Evolutionary conservation across 37 sponge, comb jelly and placozoan genomes (phyloP), one percentile per base, ranked within the genome.

Genomic region (Ephydatia muelleri): DNA sequence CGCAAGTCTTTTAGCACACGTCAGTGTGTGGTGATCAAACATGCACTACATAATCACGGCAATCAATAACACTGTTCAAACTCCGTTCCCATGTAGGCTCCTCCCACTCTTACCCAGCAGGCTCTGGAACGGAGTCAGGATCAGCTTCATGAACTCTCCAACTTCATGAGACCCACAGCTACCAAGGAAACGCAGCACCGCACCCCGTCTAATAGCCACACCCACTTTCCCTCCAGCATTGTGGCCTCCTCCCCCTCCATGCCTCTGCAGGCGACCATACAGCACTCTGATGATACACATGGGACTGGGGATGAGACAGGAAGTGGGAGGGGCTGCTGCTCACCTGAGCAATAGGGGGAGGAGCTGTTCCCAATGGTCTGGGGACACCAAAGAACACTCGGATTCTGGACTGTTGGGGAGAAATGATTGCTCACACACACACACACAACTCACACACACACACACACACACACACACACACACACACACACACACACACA

Each of bases 261-360:
- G 84, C 79, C 70, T 76, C 84, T 84, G 79, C 89, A 95, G 85
- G 28, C 91, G 86, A 5, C 94, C 96, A 77, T 93, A 90, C 4
- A 95, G 87, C 6, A 94, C 0, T 78, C 90, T 88, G 73, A 29
- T 26, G 11, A 29, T 34, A 34, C 25, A 6, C 25, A 39, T 9
- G 27, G 25, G 49, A 5, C 31, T 40, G 72, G 29, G 72, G 29
- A 33, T 26, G 48, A 65, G 29, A 14, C 22, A 35, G 2, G 22
- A 49, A 64, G 43, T 22, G 34, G 2, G 14, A 77, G 11, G 26
- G 84, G 26, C 30, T 2, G 13, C 75, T 57, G 21, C 88, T 57
- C 32, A 93, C 94, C 94, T 79, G 65, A 92, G 34, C 64, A 96
- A 79, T 2, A 96, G 67, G 9, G 93, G 93, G 13, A 92, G 67